Evolutionary conservation across 2,888 invertebrate genomes (phyloP).

Genomic region (Melolontha melolontha): DNA sequence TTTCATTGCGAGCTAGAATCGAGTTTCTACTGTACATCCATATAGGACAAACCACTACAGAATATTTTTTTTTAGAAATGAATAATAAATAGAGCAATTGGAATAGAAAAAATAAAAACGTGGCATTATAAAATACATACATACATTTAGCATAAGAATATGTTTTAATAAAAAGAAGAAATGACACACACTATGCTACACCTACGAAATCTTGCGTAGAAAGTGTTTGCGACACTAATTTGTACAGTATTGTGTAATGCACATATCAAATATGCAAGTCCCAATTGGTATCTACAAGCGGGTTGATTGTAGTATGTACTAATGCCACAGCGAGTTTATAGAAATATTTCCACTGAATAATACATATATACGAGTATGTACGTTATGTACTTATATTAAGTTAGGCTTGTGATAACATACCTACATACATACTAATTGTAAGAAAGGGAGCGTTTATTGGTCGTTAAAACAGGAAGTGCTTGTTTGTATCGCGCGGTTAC

Average conservation of each 20-base stretch:
- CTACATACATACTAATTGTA: slow-evolving; percentile 9
- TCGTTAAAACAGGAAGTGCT: slow-evolving; percentile 29
- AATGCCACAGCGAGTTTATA: slow-evolving; percentile 3
- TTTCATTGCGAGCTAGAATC: too few species aligned
- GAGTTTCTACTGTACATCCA: too few species aligned
- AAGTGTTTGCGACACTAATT: slow-evolving; percentile 33
- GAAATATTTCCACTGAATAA: slow-evolving; percentile 3
- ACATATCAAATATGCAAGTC: slow-evolving; percentile 34
- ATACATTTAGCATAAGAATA: too few species aligned
- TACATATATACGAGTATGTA: neutral
- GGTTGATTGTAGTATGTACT: slow-evolving; percentile 2
- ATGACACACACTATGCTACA: neutral
- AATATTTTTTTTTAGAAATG: too few species aligned
- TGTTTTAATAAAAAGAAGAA: too few species aligned
- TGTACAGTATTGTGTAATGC: slow-evolving; percentile 25
- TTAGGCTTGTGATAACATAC: slow-evolving; percentile 7
- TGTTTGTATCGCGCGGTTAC: slow-evolving; percentile 18
- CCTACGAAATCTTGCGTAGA: slow-evolving; percentile 24
- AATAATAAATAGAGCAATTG: too few species aligned
- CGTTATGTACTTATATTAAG: neutral
- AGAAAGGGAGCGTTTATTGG: slow-evolving; percentile 28
- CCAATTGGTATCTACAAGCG: slow-evolving; percentile 18
- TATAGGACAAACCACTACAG: too few species aligned
- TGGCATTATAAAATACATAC: too few species aligned
- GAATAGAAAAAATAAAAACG: too few species aligned